Base-by-base conservation (phyloP, 2,797 vertebrate genomes). In the Euphonia xanthogaster region DNA sequence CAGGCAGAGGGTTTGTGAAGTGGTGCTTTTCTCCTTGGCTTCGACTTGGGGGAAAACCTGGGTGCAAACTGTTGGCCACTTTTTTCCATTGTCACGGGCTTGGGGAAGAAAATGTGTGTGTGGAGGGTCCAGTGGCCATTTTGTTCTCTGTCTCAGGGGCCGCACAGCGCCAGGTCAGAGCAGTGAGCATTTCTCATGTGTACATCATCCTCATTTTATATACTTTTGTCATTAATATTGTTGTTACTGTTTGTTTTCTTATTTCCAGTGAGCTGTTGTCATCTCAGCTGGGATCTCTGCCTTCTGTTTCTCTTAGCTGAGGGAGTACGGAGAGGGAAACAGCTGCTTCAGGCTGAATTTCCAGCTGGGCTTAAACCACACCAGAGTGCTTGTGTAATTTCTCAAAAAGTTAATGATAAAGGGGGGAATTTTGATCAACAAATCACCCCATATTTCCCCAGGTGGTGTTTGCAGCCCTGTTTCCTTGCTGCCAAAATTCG, bases 131-230 rank as follows among this genome's bases (percentile, higher is more conserved):
- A 58, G 10, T 4, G 10, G 13, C 7, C 24, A 25, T 76, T 53
- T 61, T 53, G 14, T 47, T 53, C 54, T 61, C 14, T 76, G 16
- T 53, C 39, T 68, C 2, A 0, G 5, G 5, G 16, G 16, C 39
- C 0, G 0, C 24, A 53, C 5, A 37, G 13, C 0, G 0, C 33
- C 30, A 23, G 12, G 12, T 27, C 53, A 74, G 44, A 37, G 20
- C n/a, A 60, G 47, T 33, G 47, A 40, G n/a, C 20, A 33, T 61
- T 76, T 45, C 12, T 61, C 24, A 33, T 30, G 14, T 30, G 14
- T 33, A 68, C 68, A 76, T 53, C 9, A 30, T 61, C 24, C 33
- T 53, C 10, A 33, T 37, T 68, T 61, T 53, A 9, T 53, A 21
- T 25, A 33, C 5, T 47, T 54, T 25, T 53, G 13, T 33, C 33